Evolutionary conservation across 1,140 invertebrate genomes (phyloP), one percentile per base, ranked within the genome.

Genomic region (Anastatus disparis): DNA sequence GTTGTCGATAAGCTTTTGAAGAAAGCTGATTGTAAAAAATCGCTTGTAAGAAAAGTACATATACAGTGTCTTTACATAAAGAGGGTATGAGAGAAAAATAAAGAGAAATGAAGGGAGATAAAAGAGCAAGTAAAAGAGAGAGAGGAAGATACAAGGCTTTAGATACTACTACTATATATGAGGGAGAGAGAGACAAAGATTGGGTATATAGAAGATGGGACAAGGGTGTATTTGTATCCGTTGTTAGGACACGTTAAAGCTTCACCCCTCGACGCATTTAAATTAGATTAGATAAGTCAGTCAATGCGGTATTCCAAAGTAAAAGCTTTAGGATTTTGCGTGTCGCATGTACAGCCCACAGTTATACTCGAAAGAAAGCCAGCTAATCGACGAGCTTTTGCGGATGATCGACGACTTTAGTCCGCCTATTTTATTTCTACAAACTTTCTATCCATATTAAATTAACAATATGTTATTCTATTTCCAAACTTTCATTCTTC

Each of bases 271-370:
- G 72, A 70, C 72, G 76, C 75, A 77, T 82, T 80, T 78, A 78
- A 79, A 82, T 82, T 82, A 77, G 78, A 80, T 82, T 83, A 84
- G 84, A 85, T 84, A 84, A 85, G 82, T 84, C 84, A 84, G 82
- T 84, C 81, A 82, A 85, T 84, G 82, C 77, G 81, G 81, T 80
- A 79, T 80, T 84, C n/a, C 76, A 75, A 80, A 82, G 78, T 82
- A 84, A 84, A 82, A 79, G 79, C 79, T 68, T n/a, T n/a, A 73
- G 79, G 81, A 81, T 82, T 83, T 83, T 70, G 58, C 74, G 63
- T 72, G 73, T 71, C 69, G 20, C 50, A 35, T 35, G n/a, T n/a
- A n/a, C n/a, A n/a, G n/a, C n/a, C 10, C 6, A 27, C 7, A 53
- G 50, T 9, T 10, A 7, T 12, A 55, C 8, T 10, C 38, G 40